These are phyloP conservation scores for Leontocebus nigricollis DNA, from an alignment of 2,797 vertebrate genomes.

Conservation along the genomic window DNA sequence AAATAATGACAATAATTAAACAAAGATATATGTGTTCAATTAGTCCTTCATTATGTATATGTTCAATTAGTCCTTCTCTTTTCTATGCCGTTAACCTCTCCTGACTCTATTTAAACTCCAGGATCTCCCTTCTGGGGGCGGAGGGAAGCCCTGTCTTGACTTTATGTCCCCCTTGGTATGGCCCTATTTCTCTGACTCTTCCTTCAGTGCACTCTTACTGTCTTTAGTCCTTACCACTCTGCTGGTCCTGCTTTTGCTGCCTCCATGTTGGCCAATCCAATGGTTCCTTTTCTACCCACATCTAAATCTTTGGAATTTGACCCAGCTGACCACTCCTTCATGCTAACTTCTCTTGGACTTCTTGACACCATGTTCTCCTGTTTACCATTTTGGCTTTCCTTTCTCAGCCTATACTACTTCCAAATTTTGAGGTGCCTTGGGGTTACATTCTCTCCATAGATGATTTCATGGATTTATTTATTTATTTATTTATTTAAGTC, in stretches of 20 bases:
- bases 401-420: background rate
- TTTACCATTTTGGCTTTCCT: background rate
- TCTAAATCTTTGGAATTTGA: background rate
- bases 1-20: background rate
- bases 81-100: background rate
- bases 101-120: background rate
- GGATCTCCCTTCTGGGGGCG: background rate
- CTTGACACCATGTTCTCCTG: background rate
- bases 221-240: background rate
- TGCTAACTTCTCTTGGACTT: background rate
- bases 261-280: fast-evolving
- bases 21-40: background rate
- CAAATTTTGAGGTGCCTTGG: background rate
- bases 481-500: background rate
- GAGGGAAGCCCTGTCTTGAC: background rate
- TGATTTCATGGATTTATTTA: background rate
- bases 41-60: background rate
- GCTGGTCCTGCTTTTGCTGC: background rate
- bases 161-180: background rate
- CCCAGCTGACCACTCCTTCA: background rate
- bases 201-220: background rate
- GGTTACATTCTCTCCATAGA: background rate
- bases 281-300: background rate
- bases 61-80: background rate
- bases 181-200: background rate